A percentile compares a stretch with the other conserved stretches of the same genome.
Conservation (phyloP, 2,797 vertebrate species). For the Malacoraja senta region DNA sequence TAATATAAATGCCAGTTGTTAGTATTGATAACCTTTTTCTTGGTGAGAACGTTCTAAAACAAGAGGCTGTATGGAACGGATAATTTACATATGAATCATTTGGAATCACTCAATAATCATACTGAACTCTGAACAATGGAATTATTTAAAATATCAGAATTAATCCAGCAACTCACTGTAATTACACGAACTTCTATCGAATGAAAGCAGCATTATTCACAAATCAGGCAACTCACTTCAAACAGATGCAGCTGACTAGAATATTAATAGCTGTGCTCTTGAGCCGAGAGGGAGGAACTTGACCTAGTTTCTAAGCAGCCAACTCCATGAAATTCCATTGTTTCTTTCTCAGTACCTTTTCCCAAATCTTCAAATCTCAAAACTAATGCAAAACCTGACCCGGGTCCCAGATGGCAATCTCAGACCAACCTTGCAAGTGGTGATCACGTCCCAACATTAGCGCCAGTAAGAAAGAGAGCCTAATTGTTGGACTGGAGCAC, state of each 20-base stretch:
- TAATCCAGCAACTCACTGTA: neutral
- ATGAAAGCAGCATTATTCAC: conserved; percentile 27
- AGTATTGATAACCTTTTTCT: neutral
- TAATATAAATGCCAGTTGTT: neutral
- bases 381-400: neutral
- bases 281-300: conserved; percentile 18
- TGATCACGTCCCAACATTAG: neutral
- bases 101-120: conserved; percentile 15
- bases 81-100: neutral
- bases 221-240: conserved; percentile 30
- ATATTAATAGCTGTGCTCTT: conserved; percentile 26
- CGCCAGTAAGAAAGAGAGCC: neutral
- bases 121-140: neutral
- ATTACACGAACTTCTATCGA: conserved; percentile 21
- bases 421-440: neutral
- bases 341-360: neutral
- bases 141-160: neutral
- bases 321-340: neutral
- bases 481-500: neutral
- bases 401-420: neutral
- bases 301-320: conserved; percentile 22
- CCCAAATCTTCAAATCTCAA: neutral
- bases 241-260: conserved; percentile 8
- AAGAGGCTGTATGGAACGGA: neutral
- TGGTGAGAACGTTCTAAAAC: neutral